These are phyloP conservation scores for Ardeotis arabs DNA, from an alignment of 2,113 vertebrate species.

Conservation along the genomic window DNA sequence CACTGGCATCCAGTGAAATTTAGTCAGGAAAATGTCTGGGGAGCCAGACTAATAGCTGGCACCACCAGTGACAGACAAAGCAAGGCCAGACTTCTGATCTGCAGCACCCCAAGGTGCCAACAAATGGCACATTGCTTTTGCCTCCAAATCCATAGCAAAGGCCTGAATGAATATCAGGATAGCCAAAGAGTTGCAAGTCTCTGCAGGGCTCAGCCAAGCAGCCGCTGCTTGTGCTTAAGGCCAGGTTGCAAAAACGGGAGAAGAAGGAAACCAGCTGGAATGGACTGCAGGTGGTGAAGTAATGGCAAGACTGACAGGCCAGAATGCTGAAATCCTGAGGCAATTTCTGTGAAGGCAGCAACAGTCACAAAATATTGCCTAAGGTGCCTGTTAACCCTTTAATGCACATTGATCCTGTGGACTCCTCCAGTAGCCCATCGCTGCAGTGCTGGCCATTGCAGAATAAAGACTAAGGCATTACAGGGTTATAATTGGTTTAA, in stretches of 20 bases:
- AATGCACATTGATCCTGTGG: not conserved
- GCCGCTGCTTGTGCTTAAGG: not conserved
- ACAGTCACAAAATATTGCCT: not conserved
- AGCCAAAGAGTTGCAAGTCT: not conserved
- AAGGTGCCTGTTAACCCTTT: slow-evolving; percentile 4
- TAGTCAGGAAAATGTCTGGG: not conserved
- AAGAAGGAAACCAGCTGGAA: slow-evolving; percentile 30
- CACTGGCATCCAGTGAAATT: not conserved
- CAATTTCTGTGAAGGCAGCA: not conserved
- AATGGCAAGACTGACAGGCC: slow-evolving; percentile 4
- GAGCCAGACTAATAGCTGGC: not conserved
- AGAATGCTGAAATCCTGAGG: slow-evolving; percentile 42
- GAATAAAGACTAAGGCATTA: not conserved
- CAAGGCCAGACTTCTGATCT: not conserved
- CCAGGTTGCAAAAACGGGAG: not conserved
- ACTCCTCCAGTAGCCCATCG: not conserved
- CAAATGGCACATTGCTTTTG: not conserved
- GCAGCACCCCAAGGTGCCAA: not conserved
- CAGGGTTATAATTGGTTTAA: slow-evolving; percentile 21
- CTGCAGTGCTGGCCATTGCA: not conserved
- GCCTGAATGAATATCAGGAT: not conserved
- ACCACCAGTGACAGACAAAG: not conserved
- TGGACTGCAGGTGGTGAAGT: not conserved
- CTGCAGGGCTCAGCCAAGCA: not conserved
- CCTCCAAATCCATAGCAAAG: not conserved